Evolutionary conservation across 2,797 vertebrate genomes (phyloP).

Genomic region (Lateolabrax maculatus): DNA sequence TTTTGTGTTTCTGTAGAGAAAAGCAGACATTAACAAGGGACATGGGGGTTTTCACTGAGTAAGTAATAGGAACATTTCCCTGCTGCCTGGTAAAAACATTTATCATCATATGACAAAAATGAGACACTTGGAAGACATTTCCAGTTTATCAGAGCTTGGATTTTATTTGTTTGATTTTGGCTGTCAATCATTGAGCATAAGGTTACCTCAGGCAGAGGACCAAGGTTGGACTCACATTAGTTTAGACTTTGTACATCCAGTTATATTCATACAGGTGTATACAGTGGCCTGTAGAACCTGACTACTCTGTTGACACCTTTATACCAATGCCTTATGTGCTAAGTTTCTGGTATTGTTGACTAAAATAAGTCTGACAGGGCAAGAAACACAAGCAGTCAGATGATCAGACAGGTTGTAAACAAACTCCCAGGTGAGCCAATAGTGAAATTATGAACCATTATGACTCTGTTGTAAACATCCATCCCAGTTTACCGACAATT

Average conservation of each 20-base stretch:
- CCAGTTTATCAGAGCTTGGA: background rate
- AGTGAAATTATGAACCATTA: background rate
- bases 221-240: background rate
- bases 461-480: background rate
- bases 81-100: background rate
- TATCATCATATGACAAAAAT: background rate
- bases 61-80: constrained; percentile 16
- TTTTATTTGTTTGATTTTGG: background rate
- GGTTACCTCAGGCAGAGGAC: background rate
- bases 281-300: background rate
- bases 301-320: background rate
- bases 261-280: background rate
- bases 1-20: constrained; percentile 2
- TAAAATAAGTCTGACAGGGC: background rate
- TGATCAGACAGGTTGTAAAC: background rate
- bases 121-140: background rate
- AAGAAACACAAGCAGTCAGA: background rate
- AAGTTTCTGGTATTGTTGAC: background rate
- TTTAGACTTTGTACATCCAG: constrained; percentile 2
- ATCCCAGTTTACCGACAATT: background rate
- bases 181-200: background rate
- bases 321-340: background rate
- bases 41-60: constrained; percentile 19
- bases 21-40: constrained; percentile 5
- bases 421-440: background rate